phyloP scores from a whole-genome alignment of 2,113 vertebrate genomes.

The Anser brachyrhynchus region DNA sequence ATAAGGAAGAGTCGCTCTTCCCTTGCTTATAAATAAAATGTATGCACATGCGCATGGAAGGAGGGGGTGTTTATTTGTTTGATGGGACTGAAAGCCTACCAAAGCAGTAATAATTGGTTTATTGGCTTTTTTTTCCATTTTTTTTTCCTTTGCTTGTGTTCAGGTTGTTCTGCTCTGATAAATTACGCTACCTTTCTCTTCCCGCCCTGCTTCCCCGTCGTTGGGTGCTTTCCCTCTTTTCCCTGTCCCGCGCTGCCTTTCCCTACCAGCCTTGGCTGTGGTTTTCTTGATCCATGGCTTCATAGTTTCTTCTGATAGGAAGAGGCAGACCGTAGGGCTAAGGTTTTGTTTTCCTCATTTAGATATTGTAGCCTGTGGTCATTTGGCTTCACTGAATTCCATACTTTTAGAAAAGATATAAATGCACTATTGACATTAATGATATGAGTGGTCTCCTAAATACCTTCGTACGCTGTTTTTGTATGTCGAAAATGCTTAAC shows the following conservation, averaged over 20 bases:
- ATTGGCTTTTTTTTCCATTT: background rate
- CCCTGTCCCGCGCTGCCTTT: background rate
- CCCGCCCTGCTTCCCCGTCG: background rate
- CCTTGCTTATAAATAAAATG: background rate
- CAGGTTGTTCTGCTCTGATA: background rate
- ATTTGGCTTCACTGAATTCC: background rate
- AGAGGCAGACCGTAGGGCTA: background rate
- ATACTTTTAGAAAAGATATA: background rate
- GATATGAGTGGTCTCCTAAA: background rate
- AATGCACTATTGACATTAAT: background rate
- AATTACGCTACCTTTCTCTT: background rate
- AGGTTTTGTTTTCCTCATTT: background rate
- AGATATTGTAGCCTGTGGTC: background rate
- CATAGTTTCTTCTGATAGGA: background rate
- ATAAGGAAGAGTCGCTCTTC: background rate
- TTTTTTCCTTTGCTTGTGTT: rapidly evolving
- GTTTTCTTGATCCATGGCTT: background rate
- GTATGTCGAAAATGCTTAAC: background rate
- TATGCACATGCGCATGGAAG: background rate
- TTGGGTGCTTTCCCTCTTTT: background rate
- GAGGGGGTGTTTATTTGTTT: background rate
- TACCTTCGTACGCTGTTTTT: background rate
- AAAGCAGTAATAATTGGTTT: background rate
- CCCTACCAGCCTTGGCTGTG: background rate
- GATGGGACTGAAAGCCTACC: background rate